phyloP scores from a whole-genome alignment of 2,113 vertebrate genomes.

The Hyaena hyaena region DNA sequence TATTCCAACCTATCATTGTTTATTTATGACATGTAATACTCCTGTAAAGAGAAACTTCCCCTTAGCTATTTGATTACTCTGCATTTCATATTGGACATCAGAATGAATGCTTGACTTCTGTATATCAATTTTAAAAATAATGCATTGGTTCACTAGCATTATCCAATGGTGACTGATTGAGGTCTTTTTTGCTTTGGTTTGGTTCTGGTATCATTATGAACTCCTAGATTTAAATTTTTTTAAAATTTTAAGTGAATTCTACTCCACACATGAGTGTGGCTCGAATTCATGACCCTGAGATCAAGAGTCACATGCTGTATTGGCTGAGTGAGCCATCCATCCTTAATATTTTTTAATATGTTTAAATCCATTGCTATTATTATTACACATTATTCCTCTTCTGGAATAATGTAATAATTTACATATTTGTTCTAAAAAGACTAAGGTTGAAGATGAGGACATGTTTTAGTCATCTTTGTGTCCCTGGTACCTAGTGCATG shows the following conservation, averaged over 20 bases:
- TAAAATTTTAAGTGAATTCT: background rate
- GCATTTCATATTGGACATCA: constrained; percentile 6
- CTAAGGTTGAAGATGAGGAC: constrained; percentile 5
- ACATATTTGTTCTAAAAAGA: background rate
- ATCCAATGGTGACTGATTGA: background rate
- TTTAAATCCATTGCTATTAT: background rate
- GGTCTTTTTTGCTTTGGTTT: background rate
- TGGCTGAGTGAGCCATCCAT: background rate
- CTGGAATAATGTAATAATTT: background rate
- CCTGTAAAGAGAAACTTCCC: background rate
- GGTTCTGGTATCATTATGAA: constrained; percentile 26
- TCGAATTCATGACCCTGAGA: background rate
- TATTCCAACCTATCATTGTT: constrained; percentile 11
- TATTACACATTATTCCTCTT: constrained; percentile 9
- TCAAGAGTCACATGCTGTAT: background rate
- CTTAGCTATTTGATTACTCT: background rate
- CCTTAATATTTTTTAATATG: background rate
- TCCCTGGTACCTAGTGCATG: background rate
- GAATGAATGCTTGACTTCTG: background rate
- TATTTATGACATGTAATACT: constrained; percentile 5
- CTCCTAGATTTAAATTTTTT: background rate
- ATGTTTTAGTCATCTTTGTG: constrained; percentile 16
- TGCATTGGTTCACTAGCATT: background rate
- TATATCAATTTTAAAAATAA: constrained; percentile 45
- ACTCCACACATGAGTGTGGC: background rate